Evolutionary conservation across 2,888 invertebrate genomes (phyloP), one percentile per base, ranked within the genome.

Genomic region (Minunthozetes semirufus): DNA sequence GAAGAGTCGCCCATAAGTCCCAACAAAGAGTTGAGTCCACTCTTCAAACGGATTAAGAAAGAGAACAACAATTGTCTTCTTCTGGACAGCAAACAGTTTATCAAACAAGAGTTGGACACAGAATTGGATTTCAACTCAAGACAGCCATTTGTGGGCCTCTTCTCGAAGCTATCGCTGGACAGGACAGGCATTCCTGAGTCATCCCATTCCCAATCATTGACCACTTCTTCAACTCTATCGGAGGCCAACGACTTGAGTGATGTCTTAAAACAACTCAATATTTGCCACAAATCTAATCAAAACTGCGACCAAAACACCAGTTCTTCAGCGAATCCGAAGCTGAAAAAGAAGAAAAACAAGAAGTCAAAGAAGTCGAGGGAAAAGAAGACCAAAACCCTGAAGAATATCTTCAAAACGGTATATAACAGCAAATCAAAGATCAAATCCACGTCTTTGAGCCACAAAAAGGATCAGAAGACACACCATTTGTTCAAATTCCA

Each of bases 1-100:
- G 11, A 33, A 42, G 42, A 42, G 1, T 9, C 42, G 11, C 5
- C 5, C 11, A 13, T 9, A 11, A 13, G 42, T 6, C 8, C 42
- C 5, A 27, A 2, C 29, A 61, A 61, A 61, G 61, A 61, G 11
- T 61, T 61, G 33, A 46, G 22, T 46, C 46, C 68, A 46, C 38
- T 68, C 6, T 68, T 68, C 11, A 68, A 68, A 42, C 38, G 68
- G 42, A 68, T 68, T 8, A 68, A 68, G 13, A 68, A 68, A 22
- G 68, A 68, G 19, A 46, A 42, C 46, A 68, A 46, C 19, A 38
- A 66, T 38, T 68, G 17, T 33, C 38, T 68, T 38, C 63, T 59
- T 4, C 3, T 59, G 25, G 59, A 59, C 9, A 27, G 27, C 27
- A 38, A 38, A 33, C n/a, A 13, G 17, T 46, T 38, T 19, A 38